These are phyloP conservation scores for Aradophagus sp. DNA, from an alignment of 1,140 invertebrate genomes.

Conservation along the genomic window DNA sequence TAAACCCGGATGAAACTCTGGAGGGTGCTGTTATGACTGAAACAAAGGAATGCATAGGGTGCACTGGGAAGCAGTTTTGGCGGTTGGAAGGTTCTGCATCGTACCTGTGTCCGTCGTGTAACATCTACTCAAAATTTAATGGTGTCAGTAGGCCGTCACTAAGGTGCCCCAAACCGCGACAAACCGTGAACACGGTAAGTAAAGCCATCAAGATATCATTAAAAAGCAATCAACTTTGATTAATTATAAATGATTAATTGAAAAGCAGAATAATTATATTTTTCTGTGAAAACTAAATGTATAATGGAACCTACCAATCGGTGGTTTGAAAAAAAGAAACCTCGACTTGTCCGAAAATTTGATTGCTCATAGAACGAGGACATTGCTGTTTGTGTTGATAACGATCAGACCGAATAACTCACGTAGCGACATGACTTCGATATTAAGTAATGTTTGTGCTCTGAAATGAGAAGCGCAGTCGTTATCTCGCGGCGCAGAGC, in stretches of 20 bases:
- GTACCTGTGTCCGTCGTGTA: slow-evolving; percentile 93
- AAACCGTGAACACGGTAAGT: slow-evolving; percentile 68
- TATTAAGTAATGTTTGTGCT: slow-evolving; percentile 73
- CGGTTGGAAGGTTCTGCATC: slow-evolving; percentile 90
- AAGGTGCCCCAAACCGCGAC: slow-evolving; percentile 74
- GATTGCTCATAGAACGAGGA: slow-evolving; percentile 59
- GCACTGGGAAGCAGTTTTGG: slow-evolving; percentile 92
- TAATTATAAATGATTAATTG: too few relatives aligned
- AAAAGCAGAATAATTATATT: too few relatives aligned
- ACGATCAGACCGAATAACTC: slow-evolving; percentile 55
- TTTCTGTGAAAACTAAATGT: too few relatives aligned
- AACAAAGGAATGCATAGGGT: slow-evolving; percentile 91
- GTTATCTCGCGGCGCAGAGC: slow-evolving; percentile 68
- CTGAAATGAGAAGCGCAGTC: slow-evolving; percentile 62
- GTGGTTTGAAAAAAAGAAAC: too few relatives aligned
- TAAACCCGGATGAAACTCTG: slow-evolving; percentile 59
- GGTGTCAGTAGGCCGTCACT: slow-evolving; percentile 88
- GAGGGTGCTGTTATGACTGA: slow-evolving; percentile 72
- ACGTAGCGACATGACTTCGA: slow-evolving; percentile 62
- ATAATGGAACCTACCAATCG: too few relatives aligned
- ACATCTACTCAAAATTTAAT: slow-evolving; percentile 88
- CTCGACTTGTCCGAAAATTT: slow-evolving; percentile 50
- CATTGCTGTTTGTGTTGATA: slow-evolving; percentile 66
- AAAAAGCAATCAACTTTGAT: too few relatives aligned
- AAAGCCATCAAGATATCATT: too few relatives aligned